A percentile compares a stretch with the other conserved stretches of the same genome.
Evolutionary conservation across 2,888 invertebrate genomes (phyloP).

Genomic region (Scaeva pyrastri): DNA sequence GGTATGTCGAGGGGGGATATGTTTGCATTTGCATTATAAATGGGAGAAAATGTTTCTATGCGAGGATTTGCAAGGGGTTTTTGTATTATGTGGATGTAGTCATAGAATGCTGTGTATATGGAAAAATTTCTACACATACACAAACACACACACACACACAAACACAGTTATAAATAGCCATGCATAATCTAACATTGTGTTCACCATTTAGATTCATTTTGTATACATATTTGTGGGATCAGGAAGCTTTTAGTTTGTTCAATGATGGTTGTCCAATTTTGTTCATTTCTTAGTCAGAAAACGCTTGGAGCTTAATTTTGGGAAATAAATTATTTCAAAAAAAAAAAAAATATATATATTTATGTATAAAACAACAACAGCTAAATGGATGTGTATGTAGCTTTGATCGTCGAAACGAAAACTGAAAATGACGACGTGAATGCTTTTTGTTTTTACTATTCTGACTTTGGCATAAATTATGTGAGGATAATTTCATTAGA

Average conservation of each 20-base stretch:
- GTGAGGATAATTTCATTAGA: slow-evolving; percentile 24
- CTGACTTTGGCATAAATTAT: slow-evolving; percentile 1
- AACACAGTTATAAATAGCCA: no score
- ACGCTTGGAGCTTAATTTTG: not conserved
- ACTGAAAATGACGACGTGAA: not conserved
- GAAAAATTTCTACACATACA: no score
- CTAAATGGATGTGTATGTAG: slow-evolving; percentile 21
- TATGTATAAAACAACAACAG: no score
- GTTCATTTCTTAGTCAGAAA: slow-evolving; percentile 3
- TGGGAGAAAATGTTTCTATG: not conserved
- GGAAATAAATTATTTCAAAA: slow-evolving; percentile 2
- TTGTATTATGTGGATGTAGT: not conserved
- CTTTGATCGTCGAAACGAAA: not conserved
- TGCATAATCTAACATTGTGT: not conserved
- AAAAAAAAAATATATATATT: not conserved
- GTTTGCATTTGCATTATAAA: not conserved
- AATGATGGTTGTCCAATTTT: not conserved
- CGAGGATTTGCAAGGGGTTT: not conserved
- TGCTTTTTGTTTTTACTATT: not conserved
- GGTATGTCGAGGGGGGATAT: not conserved
- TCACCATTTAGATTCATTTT: not conserved
- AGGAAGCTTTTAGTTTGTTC: not conserved
- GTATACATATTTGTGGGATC: not conserved
- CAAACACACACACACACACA: no score
- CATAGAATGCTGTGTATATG: no score